Evolutionary conservation across 1,140 invertebrate species (phyloP), one percentile per base, ranked within the genome.

Genomic region (Temnothorax nylanderi): DNA sequence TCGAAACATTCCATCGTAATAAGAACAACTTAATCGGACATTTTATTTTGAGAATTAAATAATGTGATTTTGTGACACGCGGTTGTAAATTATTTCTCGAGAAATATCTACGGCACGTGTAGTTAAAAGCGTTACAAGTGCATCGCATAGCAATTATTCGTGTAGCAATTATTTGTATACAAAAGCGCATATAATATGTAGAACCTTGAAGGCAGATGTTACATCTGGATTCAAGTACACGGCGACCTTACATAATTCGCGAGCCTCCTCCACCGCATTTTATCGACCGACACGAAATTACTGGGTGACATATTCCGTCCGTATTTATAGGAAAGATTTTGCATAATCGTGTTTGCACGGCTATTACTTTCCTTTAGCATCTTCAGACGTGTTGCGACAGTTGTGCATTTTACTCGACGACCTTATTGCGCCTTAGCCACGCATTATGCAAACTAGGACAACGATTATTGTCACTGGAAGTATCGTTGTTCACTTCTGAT

Each of bases 121-220:
- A n/a, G 3, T 32, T 11, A 37, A 32, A 34, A 13, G 18, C 41
- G 37, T 41, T 13, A 18, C 26, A 26, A 34, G n/a, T 58, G 80
- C 54, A 58, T 82, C 37, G 37, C 6, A 34, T 56, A 26, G 26
- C 26, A 26, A 26, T 26, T 26, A 75, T 49, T 82, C 64, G 47
- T 26, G 41, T 37, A 26, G 44, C 54, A 62, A 84, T 84, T 84
- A 82, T 8, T 58, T 58, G 67, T 72, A 60, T 67, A 82, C 54
- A 82, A 82, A 82, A 74, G 67, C 67, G 11, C 41, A 41, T 32
- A 13, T 62, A 41, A 67, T 26, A 26, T 44, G 21, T 37, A 51
- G 47, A 69, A 34, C 84, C 74, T 88, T 87, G 84, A 86, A 62
- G 60, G 74, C 87, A 88, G 84, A 87, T 88, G 84, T 86, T 88